Evolutionary conservation across 92 coral and sea anemone genomes (phyloP), one percentile per base, ranked within the genome.

Genomic region (Zoanthus solanderi): DNA sequence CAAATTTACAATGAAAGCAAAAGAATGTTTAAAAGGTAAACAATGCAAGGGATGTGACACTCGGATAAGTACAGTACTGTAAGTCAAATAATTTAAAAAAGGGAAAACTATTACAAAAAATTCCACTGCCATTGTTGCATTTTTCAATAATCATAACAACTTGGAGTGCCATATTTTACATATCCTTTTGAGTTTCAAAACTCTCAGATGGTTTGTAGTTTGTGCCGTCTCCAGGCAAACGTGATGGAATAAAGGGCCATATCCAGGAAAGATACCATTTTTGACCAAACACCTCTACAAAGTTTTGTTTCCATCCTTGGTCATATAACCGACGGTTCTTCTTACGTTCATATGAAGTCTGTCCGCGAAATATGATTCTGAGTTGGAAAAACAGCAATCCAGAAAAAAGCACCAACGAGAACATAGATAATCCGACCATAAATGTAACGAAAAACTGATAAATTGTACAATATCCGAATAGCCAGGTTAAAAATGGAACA

Each of bases 261-360:
- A 97, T 61, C 99, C 99, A 97, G 0, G 96, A 89, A 78, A 95
- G 29, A 83, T 92, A 97, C 99, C 99, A 97, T 47, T 88, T 92
- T 29, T 84, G 47, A 7, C 99, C 99, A 67, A 97, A 82, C n/a
- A 97, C 94, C 32, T 97, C 97, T 0, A 87, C 69, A 47, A 97
- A 92, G 89, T 97, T 97, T 29, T 83, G 75, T 15, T 67, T 72
- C 91, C 91, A 89, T 31, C 99, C 99, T 82, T 88, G 90, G 75
- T 97, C 97, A 29, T 95, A 97, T 11, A 84, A 90, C 67, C 90
- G 84, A 83, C 83, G 90, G 11, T 96, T 93, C 87, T 89, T 93
- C 75, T 97, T 97, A 2, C 97, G 91, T 83, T 97, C 99, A 63
- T 97, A 90, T 0, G 99, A 92, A 12, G 96, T 94, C 88, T 97